A percentile compares a stretch with the other conserved stretches of the same genome.
Conservation (phyloP, 2,797 vertebrate species). For the Helicolenus hilgendorfi region DNA sequence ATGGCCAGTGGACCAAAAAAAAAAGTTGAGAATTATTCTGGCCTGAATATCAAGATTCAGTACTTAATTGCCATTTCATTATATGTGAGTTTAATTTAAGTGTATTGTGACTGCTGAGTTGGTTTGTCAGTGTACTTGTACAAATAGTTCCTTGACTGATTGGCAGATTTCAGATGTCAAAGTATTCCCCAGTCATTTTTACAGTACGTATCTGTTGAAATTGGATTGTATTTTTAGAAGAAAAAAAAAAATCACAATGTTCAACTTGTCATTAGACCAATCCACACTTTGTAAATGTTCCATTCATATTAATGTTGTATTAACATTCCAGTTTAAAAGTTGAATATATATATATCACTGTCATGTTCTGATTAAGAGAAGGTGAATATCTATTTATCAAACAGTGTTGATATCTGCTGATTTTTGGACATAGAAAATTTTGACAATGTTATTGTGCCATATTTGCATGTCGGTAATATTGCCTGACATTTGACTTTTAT, state of each 20-base stretch:
- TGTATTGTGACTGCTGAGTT: slow-evolving; percentile 28
- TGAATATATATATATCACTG: slow-evolving; percentile 6
- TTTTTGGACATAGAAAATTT: slow-evolving; percentile 15
- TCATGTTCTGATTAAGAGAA: background rate
- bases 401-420: slow-evolving; percentile 28
- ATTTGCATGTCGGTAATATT: slow-evolving; percentile 59
- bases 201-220: background rate
- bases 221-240: slow-evolving; percentile 18
- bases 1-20: slow-evolving; percentile 46
- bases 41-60: slow-evolving; percentile 8
- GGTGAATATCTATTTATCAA: background rate
- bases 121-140: slow-evolving; percentile 36
- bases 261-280: background rate
- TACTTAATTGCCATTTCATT: background rate
- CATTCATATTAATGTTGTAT: slow-evolving; percentile 44
- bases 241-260: background rate
- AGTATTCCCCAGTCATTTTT: background rate
- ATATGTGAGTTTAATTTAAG: slow-evolving; percentile 23
- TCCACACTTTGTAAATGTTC: slow-evolving; percentile 45
- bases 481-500: slow-evolving; percentile 42
- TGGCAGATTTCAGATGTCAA: slow-evolving; percentile 22
- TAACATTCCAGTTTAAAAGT: slow-evolving; percentile 5
- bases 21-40: background rate
- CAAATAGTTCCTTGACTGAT: background rate
- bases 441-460: slow-evolving; percentile 45